These are phyloP conservation scores for Hylyphantes graminicola DNA, from an alignment of 1,140 invertebrate species.

Conservation along the genomic window DNA sequence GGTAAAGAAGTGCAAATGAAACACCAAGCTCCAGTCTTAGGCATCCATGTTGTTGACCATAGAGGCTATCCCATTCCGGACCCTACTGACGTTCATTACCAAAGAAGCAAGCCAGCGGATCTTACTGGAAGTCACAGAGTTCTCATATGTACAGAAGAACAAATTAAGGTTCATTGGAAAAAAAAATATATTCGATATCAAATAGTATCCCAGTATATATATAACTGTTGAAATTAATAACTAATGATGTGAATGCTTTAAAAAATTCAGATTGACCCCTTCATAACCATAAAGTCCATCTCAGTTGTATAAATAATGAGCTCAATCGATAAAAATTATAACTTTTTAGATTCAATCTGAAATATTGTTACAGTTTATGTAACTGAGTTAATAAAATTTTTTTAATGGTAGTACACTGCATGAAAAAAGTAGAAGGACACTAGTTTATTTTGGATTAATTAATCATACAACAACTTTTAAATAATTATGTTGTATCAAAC, in stretches of 20 bases:
- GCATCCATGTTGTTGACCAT: slow-evolving; percentile 88
- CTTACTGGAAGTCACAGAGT: slow-evolving; percentile 79
- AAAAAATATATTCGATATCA: not conserved
- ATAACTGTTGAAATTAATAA: not conserved
- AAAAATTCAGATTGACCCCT: not conserved
- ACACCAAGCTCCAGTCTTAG: slow-evolving; percentile 93
- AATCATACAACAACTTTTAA: too few relatives aligned
- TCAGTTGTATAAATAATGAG: too few relatives aligned
- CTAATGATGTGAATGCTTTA: not conserved
- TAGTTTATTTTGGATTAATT: too few relatives aligned
- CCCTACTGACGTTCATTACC: slow-evolving; percentile 78
- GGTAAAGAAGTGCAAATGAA: slow-evolving; percentile 97
- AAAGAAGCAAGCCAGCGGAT: slow-evolving; percentile 74
- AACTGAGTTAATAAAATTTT: too few relatives aligned
- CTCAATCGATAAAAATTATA: too few relatives aligned
- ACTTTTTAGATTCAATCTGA: too few relatives aligned
- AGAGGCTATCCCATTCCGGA: slow-evolving; percentile 80
- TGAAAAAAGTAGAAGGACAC: too few relatives aligned
- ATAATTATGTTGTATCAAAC: too few relatives aligned
- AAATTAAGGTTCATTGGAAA: slow-evolving; percentile 81
- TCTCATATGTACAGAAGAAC: slow-evolving; percentile 94
- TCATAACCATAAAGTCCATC: too few relatives aligned
- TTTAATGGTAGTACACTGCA: too few relatives aligned
- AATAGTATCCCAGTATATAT: not conserved
- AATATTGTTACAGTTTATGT: too few relatives aligned